Evolutionary conservation across 2,797 vertebrate genomes (phyloP).

Genomic region (Paedocypris micromegethes): DNA sequence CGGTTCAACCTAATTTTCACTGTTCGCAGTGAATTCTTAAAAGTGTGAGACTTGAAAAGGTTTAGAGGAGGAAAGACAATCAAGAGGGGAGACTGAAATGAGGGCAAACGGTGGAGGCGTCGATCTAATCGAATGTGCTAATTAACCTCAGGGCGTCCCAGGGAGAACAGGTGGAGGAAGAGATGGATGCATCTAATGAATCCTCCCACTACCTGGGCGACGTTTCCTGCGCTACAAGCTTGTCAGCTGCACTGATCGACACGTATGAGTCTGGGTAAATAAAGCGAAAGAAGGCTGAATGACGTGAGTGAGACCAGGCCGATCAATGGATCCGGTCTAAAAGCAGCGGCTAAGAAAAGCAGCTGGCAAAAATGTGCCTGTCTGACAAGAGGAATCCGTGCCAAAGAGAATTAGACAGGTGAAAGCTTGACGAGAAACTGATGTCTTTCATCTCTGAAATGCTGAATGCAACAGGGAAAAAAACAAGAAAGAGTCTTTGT

Average conservation of each 20-base stretch:
- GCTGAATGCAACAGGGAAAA: constrained; percentile 1
- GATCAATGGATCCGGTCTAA: constrained; percentile 24
- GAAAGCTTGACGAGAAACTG: neutral
- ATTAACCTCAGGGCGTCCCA: constrained; percentile 60
- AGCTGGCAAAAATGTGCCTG: constrained; percentile 5
- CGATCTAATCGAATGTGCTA: constrained; percentile 62
- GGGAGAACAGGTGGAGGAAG: constrained; percentile 50
- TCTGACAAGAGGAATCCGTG: constrained; percentile 11
- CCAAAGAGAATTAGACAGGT: neutral
- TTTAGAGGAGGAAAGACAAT: constrained; percentile 28
- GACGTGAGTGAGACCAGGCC: constrained; percentile 7
- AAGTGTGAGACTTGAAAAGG: constrained; percentile 35
- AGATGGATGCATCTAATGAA: constrained; percentile 64
- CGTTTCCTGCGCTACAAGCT: constrained; percentile 50
- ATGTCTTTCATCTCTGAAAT: constrained; percentile 32
- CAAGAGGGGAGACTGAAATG: constrained; percentile 25
- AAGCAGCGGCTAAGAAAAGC: constrained; percentile 22
- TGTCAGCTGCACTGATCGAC: constrained; percentile 58
- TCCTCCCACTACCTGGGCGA: constrained; percentile 52
- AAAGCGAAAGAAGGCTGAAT: constrained; percentile 41
- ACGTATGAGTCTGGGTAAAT: constrained; percentile 48
- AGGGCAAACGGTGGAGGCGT: constrained; percentile 29
- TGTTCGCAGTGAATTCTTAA: neutral
- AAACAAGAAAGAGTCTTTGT: constrained; percentile 23
- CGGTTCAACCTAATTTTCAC: no score